Percentiles rank a stretch among this genome's conserved stretches.
phyloP scores from a whole-genome alignment of 2,113 vertebrate species.

The Megaleporinus macrocephalus region DNA sequence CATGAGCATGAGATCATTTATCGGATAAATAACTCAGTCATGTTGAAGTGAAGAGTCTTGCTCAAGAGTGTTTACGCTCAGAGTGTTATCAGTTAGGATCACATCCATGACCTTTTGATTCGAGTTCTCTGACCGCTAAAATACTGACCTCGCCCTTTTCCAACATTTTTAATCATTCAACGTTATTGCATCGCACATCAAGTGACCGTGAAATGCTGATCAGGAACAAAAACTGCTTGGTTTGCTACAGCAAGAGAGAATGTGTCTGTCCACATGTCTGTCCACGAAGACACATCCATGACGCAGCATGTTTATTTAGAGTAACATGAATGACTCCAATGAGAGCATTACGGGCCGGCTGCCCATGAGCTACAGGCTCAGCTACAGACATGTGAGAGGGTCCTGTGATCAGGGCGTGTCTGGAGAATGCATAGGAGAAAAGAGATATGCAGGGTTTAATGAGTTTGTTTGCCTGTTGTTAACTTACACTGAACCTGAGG shows the following conservation, averaged over 20 bases:
- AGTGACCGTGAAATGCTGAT: neutral
- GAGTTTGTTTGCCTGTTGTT: neutral
- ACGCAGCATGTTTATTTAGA: neutral
- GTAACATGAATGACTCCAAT: neutral
- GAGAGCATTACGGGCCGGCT: neutral
- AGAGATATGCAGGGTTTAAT: neutral
- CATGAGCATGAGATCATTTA: neutral
- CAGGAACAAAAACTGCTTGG: neutral
- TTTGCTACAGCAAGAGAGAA: neutral
- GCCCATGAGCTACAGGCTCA: constrained; percentile 8
- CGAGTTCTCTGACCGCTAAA: neutral
- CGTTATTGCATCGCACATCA: neutral
- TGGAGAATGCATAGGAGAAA: neutral
- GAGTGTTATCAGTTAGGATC: neutral
- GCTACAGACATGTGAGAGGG: constrained; percentile 1
- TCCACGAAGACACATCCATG: neutral
- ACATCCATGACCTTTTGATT: neutral
- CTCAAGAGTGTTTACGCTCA: neutral
- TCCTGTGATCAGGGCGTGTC: constrained; percentile 20
- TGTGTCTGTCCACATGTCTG: neutral
- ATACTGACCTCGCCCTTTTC: neutral
- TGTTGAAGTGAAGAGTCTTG: neutral
- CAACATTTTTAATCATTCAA: neutral
- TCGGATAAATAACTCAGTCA: neutral
- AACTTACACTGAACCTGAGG: neutral